Base-by-base conservation (phyloP, 1,140 invertebrate species). In the Neuroterus valhalla region DNA sequence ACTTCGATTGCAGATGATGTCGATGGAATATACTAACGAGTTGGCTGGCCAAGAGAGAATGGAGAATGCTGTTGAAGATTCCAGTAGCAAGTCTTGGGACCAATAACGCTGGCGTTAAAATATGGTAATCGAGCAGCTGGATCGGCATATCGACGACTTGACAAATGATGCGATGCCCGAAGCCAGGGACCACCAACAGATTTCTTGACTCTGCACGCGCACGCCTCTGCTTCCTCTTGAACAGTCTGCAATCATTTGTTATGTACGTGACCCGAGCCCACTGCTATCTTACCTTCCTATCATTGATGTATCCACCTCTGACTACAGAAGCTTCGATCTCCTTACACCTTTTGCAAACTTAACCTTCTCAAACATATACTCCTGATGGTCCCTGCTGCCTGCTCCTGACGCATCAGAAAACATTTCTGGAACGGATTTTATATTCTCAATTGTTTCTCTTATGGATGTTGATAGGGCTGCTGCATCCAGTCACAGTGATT, bases 131-230 rank as follows among this genome's bases (percentile, higher is more conserved):
- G 85, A 81, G 84, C 79, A 73, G 78, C 82, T 77, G 81, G 85
- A 89, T 88, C 86, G 85, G 86, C 87, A 84, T 87, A 89, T 90
- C 88, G 89, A 89, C 87, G 84, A 85, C 85, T 89, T 89, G 89
- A 90, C 89, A 90, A 90, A 90, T 84, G 89, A 90, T 87, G 84
- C 82, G 81, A 81, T 78, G 85, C 83, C 82, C 82, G 83, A 82
- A 85, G 85, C 84, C 79, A 71, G 76, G 82, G 88, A 89, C 88
- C 87, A 90, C 89, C 89, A 89, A 89, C 82, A 81, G 87, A 86
- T 88, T 74, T 52, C 77, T 74, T 72, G 80, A 67, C 71, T 77
- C 79, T 78, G 78, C 78, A 80, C 80, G 74, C 82, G 75, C 78
- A 76, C 78, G 75, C 71, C 78, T 76, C 77, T 76, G 62, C 79